These are phyloP conservation scores for Triops cancriformis DNA, from an alignment of 1,140 invertebrate genomes.

Conservation along the genomic window DNA sequence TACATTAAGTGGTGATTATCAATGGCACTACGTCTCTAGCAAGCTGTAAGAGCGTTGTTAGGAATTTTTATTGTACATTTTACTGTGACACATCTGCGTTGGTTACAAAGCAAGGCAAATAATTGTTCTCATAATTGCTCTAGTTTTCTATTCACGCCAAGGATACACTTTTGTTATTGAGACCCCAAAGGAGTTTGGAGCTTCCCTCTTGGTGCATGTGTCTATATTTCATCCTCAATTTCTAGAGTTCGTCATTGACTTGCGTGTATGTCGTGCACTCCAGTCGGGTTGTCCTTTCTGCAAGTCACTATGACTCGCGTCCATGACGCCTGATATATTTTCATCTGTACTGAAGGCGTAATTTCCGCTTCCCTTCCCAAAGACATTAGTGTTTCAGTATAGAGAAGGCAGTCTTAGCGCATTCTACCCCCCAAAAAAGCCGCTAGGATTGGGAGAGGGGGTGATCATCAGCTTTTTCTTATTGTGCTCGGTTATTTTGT, in stretches of 20 bases:
- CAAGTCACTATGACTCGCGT: background rate
- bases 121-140: background rate
- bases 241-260: background rate
- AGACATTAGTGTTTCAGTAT: background rate
- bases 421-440: background rate
- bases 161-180: background rate
- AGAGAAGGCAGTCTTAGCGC: background rate
- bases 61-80: no score
- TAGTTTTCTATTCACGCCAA: background rate
- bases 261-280: no score
- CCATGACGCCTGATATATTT: no score
- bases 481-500: background rate
- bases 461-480: background rate
- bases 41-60: no score
- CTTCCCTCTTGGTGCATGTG: background rate
- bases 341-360: background rate
- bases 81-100: no score
- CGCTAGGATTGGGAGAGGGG: no score
- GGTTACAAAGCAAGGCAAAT: no score
- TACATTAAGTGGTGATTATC: no score
- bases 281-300: background rate
- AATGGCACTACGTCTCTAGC: no score
- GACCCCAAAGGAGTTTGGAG: background rate
- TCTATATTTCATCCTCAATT: background rate
- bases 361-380: background rate